Evolutionary conservation across 2,113 vertebrate species (phyloP), one percentile per base, ranked within the genome.

Genomic region (Otis tarda): DNA sequence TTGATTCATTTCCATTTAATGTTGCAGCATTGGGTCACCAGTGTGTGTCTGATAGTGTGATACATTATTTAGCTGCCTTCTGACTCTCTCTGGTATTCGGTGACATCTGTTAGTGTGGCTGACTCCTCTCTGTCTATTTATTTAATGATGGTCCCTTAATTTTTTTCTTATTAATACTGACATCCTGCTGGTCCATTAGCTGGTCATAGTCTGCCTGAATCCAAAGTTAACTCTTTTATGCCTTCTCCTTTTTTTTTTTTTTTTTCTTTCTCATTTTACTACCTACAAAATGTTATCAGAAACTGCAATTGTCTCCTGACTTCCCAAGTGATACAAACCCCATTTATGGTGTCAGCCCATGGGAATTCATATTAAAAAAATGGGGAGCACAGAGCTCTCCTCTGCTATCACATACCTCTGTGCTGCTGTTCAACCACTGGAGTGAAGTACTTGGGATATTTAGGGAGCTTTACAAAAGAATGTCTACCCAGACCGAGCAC

Each of bases 1-100:
- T 94, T 56, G 75, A 94, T 95, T 97, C n/a, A 87, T 96, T 91
- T 95, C 63, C 65, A 75, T 96, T 95, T 92, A 43, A 23, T 92
- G 75, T 89, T 91, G 76, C 57, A 84, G 53, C 39, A 30, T 15
- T 55, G 90, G 47, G 63, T 94, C 78, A 93, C 70, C 69, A 52
- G 69, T 24, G 47, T 76, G n/a, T 92, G 37, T 89, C 77, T 95
- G 83, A 67, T 94, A 87, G 41, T 68, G 39, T 67, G 89, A 80
- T 80, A 25, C 31, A 23, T 96, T 92, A 90, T 88, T 95, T 87
- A 95, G 27, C 59, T 94, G 47, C 63, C 61, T 94, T 64, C 18
- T 69, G 68, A 20, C 67, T 93, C 65, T 63, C 78, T 75, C 71
- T 82, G 87, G 41, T 57, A 64, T 89, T 89, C 57, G 53, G 28